Evolutionary conservation across 2,797 vertebrate species (phyloP), one percentile per base, ranked within the genome.

Genomic region (Hyperoplus immaculatus): DNA sequence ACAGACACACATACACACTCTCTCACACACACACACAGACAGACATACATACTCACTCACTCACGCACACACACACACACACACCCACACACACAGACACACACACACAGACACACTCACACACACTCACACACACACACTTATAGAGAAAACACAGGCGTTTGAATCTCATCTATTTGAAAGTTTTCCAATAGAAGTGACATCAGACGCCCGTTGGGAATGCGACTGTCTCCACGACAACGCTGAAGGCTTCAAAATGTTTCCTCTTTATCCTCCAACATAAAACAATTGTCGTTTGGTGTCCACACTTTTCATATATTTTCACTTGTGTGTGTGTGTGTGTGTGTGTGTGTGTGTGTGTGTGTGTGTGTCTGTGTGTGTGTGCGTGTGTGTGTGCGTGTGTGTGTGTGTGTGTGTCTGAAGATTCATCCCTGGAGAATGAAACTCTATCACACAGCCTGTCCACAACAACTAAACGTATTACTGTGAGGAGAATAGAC

Each of bases 381-480:
- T 74, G 46, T 49, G 70, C 64, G 57, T 74, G 78, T 77, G 67
- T 82, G 70, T 73, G 61, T 73, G 70, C 47, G n/a, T 69, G 56
- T 0, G 72, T 63, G 39, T 64, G 74, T 10, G 70, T 51, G n/a
- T 69, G 56, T 0, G 72, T 63, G 42, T 64, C 29, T 29, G 29
- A 60, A 75, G 50, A 75, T 41, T 58, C 43, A 0, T 55, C 78
- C 73, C 51, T 5, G 6, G 70, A 71, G 82, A 53, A 43, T 65
- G 38, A 2, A 61, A 66, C 58, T 79, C 76, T 11, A 73, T 81
- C 69, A 79, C 60, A 63, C 21, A 80, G 53, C 76, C 69, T 76
- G 71, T 77, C 74, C 36, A 8, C 80, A 3, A 82, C 69, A 78
- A 62, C 50, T 64, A 49, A 84, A 69, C 72, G 51, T 73, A 82